Base-by-base conservation (phyloP, 2,888 invertebrate genomes). In the Rhorus exstirpatorius region DNA sequence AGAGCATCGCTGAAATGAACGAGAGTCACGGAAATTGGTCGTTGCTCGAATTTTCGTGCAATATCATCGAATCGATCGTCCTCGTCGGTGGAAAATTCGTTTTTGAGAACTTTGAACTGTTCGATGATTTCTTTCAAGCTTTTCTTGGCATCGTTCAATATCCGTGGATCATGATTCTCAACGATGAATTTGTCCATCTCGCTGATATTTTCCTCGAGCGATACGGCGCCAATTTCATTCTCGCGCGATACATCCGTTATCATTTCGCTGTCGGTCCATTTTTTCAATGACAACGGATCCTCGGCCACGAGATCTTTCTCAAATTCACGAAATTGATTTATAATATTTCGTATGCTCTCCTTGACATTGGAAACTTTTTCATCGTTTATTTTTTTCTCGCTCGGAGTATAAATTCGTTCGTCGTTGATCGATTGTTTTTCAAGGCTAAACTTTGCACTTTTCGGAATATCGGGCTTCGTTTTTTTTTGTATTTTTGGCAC, bases 281-380 rank as follows among this genome's bases (percentile, higher is more conserved):
- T 81, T 38, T 78, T 85, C 19, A 81, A 65, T 3, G 83, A 71
- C 19, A 85, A 83, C 6, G 74, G 71, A 81, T 90, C 90, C 41
- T 90, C 90, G 1, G 85, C 83, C 6, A 86, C 84, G 44, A 92
- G 89, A 78, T 91, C 87, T 71, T 89, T 89, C 80, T 92, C 93
- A 70, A 93, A 92, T 83, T 92, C 91, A 61, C 89, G 90, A 79
- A 93, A 92, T 76, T 92, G 92, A 79, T 88, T 88, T 83, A 93
- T 92, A 81, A 93, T 93, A 68, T 89, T 91, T 72, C 88, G 88
- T 79, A 93, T 92, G 63, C 89, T 92, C 75, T 93, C 91, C 77
- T 89, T 90, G 1, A 92, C 89, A 0, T 85, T 87, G 44, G 81
- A 83, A 12, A 83, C 68, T 87, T 87, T 83, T 53, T 84, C 76